A percentile compares a stretch with the other conserved stretches of the same genome.
phyloP scores from a whole-genome alignment of 92 coral and sea anemone species.

The Umimayanthus chanpuru region DNA sequence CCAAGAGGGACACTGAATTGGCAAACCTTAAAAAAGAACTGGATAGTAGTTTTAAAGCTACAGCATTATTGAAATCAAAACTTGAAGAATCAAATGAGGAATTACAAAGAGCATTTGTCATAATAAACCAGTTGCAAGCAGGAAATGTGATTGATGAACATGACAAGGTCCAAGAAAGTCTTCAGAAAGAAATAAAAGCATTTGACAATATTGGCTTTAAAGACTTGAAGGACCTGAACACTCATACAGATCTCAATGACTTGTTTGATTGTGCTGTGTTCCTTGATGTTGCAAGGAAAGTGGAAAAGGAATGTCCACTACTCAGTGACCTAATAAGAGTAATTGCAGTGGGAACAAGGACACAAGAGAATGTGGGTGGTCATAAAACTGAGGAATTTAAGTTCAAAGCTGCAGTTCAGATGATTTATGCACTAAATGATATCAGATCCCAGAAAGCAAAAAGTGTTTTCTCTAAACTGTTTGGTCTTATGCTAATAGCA shows the following conservation, averaged over 20 bases:
- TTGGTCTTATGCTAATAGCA: constrained; percentile 49
- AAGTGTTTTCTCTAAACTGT: constrained; percentile 53
- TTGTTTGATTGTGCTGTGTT: constrained; percentile 19
- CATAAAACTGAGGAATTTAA: constrained; percentile 42
- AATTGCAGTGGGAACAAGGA: constrained; percentile 37
- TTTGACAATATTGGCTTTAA: neutral
- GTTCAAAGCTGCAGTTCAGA: constrained; percentile 46
- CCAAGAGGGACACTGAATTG: too few species aligned
- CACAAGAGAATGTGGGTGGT: constrained; percentile 27
- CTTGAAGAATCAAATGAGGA: too few species aligned
- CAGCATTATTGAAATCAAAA: too few species aligned
- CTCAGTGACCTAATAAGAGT: constrained; percentile 31
- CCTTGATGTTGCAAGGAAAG: constrained; percentile 24
- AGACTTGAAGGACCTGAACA: constrained; percentile 6
- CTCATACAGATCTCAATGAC: constrained; percentile 20
- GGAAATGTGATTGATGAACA: too few species aligned
- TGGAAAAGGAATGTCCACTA: constrained; percentile 29
- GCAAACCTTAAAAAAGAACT: too few species aligned
- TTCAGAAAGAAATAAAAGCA: neutral
- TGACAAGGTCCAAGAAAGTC: too few species aligned
- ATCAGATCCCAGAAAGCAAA: constrained; percentile 44
- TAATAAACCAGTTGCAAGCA: too few species aligned
- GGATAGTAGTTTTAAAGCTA: too few species aligned
- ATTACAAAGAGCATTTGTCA: too few species aligned
- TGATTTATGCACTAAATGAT: constrained; percentile 44